Base-by-base conservation (phyloP, 2,113 vertebrate genomes). In the Cinclus cinclus region DNA sequence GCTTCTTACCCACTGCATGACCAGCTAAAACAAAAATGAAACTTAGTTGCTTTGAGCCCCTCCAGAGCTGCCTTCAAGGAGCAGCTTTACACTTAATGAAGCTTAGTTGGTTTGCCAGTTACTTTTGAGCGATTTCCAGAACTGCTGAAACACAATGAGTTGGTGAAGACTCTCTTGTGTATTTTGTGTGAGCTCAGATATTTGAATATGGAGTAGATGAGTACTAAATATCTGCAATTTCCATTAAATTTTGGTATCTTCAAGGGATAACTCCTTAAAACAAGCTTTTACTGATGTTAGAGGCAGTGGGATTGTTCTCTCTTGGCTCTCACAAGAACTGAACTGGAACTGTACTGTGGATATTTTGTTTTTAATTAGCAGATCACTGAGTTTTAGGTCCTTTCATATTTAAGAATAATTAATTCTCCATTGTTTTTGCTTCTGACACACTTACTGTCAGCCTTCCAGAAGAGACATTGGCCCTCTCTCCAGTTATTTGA, bases 351-450 rank as follows among this genome's bases (percentile, higher is more conserved):
- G 1, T 10, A 11, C 28, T 56, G 69, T 87, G 79, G 56, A n/a
- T 70, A 70, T 83, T 85, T 76, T 77, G 58, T 13, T 75, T 86
- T 85, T 80, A 92, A 87, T 93, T 95, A 92, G 63, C 47, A 74
- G 53, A 92, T 92, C 35, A n/a, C n/a, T 2, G 65, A 89, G 56
- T 91, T 92, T 68, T 74, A 47, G 64, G 35, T 92, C 44, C 60
- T 96, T 90, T 95, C 60, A 44, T 76, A 31, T 28, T 47, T 70
- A 65, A 47, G 69, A 76, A 39, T 92, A 92, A 88, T 92, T 87
- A 90, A 67, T 93, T 87, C 68, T 84, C 41, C 31, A 49, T 87
- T 90, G 85, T 82, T 95, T 83, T 74, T 89, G 24, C 44, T 71
- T 89, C 56, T 81, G 89, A 94, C 42, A 71, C 76, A 56, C 60